Conservation (phyloP, 2,113 vertebrate species). For the Blennius ocellaris region DNA sequence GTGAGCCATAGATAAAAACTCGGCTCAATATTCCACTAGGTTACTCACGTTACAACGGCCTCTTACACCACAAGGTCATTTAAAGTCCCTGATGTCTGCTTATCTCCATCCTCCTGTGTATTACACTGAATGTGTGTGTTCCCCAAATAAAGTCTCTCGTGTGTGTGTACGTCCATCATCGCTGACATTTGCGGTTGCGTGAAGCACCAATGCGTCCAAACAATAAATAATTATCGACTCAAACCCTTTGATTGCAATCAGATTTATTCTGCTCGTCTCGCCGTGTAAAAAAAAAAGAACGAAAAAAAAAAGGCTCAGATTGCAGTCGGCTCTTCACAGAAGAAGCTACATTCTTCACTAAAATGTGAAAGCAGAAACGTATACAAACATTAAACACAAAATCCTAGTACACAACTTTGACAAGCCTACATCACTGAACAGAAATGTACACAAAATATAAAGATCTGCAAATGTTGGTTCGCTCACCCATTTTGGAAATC, state of each 20-base stretch:
- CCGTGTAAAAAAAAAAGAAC: constrained; percentile 63
- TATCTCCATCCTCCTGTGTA: constrained; percentile 53
- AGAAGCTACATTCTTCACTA: constrained; percentile 83
- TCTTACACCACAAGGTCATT: constrained; percentile 73
- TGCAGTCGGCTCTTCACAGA: constrained; percentile 85
- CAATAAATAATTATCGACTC: constrained; percentile 30
- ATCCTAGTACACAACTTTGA: constrained; percentile 22
- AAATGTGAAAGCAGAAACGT: constrained; percentile 80
- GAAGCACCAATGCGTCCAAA: constrained; percentile 41
- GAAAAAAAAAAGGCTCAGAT: constrained; percentile 76
- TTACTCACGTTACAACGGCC: constrained; percentile 72
- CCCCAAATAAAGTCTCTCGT: constrained; percentile 31
- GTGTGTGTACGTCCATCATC: constrained; percentile 1
- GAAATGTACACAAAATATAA: not conserved
- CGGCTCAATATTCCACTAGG: constrained; percentile 67
- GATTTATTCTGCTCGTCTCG: constrained; percentile 77
- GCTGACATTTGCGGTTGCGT: constrained; percentile 10
- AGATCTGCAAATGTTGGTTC: constrained; percentile 24
- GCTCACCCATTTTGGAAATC: constrained; percentile 17
- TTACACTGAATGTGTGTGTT: constrained; percentile 43
- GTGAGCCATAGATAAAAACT: constrained; percentile 62
- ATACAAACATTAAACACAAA: constrained; percentile 5
- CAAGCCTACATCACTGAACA: constrained; percentile 23
- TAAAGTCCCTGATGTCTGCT: constrained; percentile 61
- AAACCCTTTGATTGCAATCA: constrained; percentile 59